Evolutionary conservation across 2,113 vertebrate species (phyloP), one percentile per base, ranked within the genome.

Genomic region (Ptilorrhoa leucosticta): DNA sequence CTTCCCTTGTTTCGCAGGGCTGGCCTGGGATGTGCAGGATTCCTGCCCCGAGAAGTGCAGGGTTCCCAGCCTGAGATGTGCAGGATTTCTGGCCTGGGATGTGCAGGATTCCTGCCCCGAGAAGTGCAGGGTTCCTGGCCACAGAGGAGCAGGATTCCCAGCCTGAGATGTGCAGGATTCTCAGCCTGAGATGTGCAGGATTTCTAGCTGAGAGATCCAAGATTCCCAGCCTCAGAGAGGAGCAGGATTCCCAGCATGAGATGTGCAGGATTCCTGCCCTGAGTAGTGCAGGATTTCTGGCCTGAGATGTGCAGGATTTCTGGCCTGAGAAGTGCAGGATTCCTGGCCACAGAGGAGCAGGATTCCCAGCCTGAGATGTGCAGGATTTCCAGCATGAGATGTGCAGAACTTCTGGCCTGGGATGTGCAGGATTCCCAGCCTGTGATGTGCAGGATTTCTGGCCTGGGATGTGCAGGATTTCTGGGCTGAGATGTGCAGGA

Each of bases 251-350:
- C 20, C 7, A 4, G 11, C 3, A 11, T 24, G 7, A 14, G 19
- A 51, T 2, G 3, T 4, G 1, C 10, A 42, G 47, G 6, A 50
- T 40, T 61, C 1, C 33, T 10, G 17, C 7, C 9, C 19, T 8
- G 51, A 26, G 30, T 20, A 0, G 1, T 6, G 7, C 27, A 71
- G 47, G 19, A 69, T 69, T 69, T 4, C 6, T 5, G 15, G 42
- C 4, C 31, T 18, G 37, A 61, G 20, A 47, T 30, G 42, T 9
- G 15, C 44, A 45, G 17, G 65, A 48, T 48, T 69, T 7, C 23
- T n/a, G 18, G 23, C 11, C 18, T 2, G 35, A 35, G 6, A 10
- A 2, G 7, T 47, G 20, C 8, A 58, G 42, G 54, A 23, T 58
- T 57, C 5, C 10, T 17, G 8, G 24, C 23, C 11, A 1, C 11